Percentiles rank a stretch among this genome's conserved stretches.
Evolutionary conservation across 2,113 vertebrate genomes (phyloP).

Genomic region (Kryptolebias marmoratus): DNA sequence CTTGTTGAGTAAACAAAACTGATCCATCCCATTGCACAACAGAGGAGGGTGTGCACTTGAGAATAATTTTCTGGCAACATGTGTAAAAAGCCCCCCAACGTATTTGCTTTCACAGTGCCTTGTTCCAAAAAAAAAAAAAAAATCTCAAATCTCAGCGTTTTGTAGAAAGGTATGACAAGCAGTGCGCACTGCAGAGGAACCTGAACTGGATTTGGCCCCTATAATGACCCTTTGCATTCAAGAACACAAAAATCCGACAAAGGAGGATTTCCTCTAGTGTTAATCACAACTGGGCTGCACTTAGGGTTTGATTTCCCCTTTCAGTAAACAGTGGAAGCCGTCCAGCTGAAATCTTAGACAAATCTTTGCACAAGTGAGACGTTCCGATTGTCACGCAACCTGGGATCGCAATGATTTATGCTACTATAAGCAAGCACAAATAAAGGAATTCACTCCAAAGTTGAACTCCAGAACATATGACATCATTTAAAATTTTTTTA

Average conservation of each 20-base stretch:
- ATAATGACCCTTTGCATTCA: too few relatives aligned
- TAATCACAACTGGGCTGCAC: constrained; percentile 15
- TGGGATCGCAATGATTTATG: not conserved
- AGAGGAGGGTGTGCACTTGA: too few relatives aligned
- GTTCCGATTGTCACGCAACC: constrained; percentile 17
- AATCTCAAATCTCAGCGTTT: too few relatives aligned
- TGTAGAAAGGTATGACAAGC: too few relatives aligned
- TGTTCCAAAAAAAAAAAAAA: too few relatives aligned
- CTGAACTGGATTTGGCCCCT: not conserved
- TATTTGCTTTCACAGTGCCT: too few relatives aligned
- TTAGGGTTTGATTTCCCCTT: constrained; percentile 17
- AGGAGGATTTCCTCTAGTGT: not conserved
- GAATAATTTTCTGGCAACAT: too few relatives aligned
- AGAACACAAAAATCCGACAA: too few relatives aligned
- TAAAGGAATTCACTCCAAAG: not conserved
- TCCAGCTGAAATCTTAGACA: constrained; percentile 34
- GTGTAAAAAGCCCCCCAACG: too few relatives aligned
- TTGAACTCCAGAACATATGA: not conserved
- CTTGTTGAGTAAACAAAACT: too few relatives aligned
- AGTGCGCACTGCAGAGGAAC: not conserved
- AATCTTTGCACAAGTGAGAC: not conserved
- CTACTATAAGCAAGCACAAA: not conserved
- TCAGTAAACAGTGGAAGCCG: not conserved
- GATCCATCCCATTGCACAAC: too few relatives aligned
- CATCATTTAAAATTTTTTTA: too few relatives aligned